Conservation (phyloP, 1,140 invertebrate genomes). For the Papilio machaon region DNA sequence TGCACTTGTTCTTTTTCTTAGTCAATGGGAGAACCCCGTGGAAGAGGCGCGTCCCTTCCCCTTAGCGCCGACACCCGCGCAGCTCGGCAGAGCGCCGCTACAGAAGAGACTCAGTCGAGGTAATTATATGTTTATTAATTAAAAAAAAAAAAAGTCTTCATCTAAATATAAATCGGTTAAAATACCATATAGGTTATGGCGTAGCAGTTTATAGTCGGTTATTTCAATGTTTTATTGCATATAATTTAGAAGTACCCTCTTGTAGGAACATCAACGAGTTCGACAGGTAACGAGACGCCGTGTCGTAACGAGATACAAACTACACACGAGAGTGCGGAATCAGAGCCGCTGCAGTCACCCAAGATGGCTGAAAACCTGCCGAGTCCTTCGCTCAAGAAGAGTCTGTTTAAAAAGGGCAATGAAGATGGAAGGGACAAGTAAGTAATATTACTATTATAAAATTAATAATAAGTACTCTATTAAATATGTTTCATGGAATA, state of each 20-base stretch:
- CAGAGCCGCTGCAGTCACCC: constrained; percentile 55
- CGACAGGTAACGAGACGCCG: constrained; percentile 52
- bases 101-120: constrained; percentile 92
- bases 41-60: constrained; percentile 85
- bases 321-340: constrained; percentile 58
- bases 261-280: constrained; percentile 68
- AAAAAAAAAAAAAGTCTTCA: too few species aligned
- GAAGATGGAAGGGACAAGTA: constrained; percentile 97
- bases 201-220: too few species aligned
- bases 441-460: constrained; percentile 36
- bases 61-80: constrained; percentile 95
- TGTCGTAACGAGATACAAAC: constrained; percentile 43
- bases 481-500: too few species aligned
- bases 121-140: constrained; percentile 51
- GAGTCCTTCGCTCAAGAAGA: constrained; percentile 84
- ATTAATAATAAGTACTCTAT: too few species aligned
- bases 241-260: too few species aligned
- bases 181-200: too few species aligned
- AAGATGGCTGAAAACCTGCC: constrained; percentile 65
- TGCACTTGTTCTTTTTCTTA: constrained; percentile 35
- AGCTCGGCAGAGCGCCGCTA: constrained; percentile 92
- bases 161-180: too few species aligned
- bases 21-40: constrained; percentile 65
- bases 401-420: constrained; percentile 93
- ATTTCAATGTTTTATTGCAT: too few species aligned